Evolutionary conservation across 2,888 invertebrate species (phyloP), one percentile per base, ranked within the genome.

Genomic region (Ichneumoninae sp.): DNA sequence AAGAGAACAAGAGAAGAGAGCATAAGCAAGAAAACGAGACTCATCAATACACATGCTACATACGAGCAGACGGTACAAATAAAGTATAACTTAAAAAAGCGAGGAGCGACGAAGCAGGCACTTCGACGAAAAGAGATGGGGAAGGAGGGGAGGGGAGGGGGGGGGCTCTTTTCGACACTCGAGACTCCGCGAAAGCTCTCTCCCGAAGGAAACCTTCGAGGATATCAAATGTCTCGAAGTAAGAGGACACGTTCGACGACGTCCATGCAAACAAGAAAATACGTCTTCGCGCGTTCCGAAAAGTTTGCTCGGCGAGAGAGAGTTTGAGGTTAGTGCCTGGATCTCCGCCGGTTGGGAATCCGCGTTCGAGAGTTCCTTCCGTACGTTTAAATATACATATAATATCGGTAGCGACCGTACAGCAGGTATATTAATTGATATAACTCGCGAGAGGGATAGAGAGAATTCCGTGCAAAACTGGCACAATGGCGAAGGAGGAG

Each of bases 401-500:
- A 72, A 72, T 72, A 60, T 60, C 72, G 57, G 57, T 57, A 22
- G 57, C 22, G 16, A 3, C n/a, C 44, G 60, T 44, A 44, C 52
- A 81, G 80, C 66, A 33, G 47, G 70, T 66, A 66, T 79, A 84
- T 81, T 75, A 86, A 83, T 86, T 66, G 68, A 75, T 79, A 79
- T 81, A 69, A 16, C 75, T 40, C 36, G 76, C 80, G 82, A 68
- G 75, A 71, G 76, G 69, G 71, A 33, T 71, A 75, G 70, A 26
- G 65, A 74, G 60, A 74, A 81, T 80, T 52, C 60, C 71, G 83
- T 82, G 84, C 76, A 83, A 87, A 44, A 80, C 85, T 87, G 88
- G 89, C 87, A 90, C 88, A 89, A 90, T 90, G 88, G 89, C 88
- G 89, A 86, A 85, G 86, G 82, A 84, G 83, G 84, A 85, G 85